Base-by-base conservation (phyloP, 2,888 invertebrate species). In the Agapetus fuscipes region DNA sequence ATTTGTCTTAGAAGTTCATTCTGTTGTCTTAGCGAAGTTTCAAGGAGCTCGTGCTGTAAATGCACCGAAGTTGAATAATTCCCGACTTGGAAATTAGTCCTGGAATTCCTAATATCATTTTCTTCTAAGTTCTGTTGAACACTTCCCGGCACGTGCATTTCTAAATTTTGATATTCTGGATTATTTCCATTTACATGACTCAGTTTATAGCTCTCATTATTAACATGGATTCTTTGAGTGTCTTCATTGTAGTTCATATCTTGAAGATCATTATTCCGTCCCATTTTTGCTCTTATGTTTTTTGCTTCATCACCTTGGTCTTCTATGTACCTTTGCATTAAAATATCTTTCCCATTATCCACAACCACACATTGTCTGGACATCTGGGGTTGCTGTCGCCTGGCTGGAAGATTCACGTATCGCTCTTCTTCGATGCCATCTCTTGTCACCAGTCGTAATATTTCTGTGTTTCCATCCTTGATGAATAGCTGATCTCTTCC, bases 391-490 rank as follows among this genome's bases (percentile, higher is more conserved):
- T 72, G 72, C 48, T 75, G 64, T 46, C 69, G 64, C 11, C 60
- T 60, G 14, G 63, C 45, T 2, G 74, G 71, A 27, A 76, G 61
- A 53, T 78, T 73, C 4, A 73, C 69, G 51, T 78, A 72, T 17
- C 72, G 68, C 49, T 79, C 76, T 47, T 80, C 80, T 48, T 78
- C 78, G 37, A 71, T 68, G 45, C 78, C 75, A 10, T 81, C 83
- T 53, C 86, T 71, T 1, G 86, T 86, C 34, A 87, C 79, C 34
- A 89, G 61, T 46, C 86, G 71, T 34, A 89, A 61, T 44, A 89
- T 85, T 66, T 89, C 89, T 1, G 87, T 81, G 53, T 87, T 85
- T 0, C 88, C 89, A 53, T 88, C 86, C 54, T 85, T 78, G 28
- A 85, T 85, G 53, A 83, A 89, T 52, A 80, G 76, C 52, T 83